Evolutionary conservation across 2,113 vertebrate species (phyloP).

Genomic region (Alectura lathami): DNA sequence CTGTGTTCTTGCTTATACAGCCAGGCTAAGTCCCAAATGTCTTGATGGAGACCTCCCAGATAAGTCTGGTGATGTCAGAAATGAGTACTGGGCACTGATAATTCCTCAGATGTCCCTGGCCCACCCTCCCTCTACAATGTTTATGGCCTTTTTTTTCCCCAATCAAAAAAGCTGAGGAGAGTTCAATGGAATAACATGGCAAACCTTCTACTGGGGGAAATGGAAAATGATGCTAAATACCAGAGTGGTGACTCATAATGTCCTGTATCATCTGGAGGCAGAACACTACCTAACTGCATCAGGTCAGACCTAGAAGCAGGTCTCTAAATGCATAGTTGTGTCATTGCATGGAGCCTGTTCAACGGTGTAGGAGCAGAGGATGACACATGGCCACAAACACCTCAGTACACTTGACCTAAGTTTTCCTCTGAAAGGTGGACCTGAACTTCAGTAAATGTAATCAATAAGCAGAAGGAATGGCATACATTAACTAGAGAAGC

Average conservation of each 20-base stretch:
- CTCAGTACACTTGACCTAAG: background rate
- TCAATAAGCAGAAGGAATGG: background rate
- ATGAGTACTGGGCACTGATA: background rate
- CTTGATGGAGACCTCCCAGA: background rate
- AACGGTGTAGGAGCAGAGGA: background rate
- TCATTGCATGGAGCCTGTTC: background rate
- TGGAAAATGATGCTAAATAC: background rate
- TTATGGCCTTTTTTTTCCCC: background rate
- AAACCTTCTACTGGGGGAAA: background rate
- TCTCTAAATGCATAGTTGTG: background rate
- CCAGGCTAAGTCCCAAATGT: background rate
- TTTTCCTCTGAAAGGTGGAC: background rate
- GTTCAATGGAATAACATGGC: background rate
- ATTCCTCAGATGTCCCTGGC: background rate
- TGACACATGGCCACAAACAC: background rate
- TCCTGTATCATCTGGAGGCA: background rate
- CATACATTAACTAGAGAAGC: background rate
- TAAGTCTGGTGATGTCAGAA: background rate
- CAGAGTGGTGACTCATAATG: fast-evolving
- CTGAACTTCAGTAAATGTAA: background rate
- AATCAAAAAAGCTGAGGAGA: background rate
- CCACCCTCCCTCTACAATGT: background rate
- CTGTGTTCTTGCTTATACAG: background rate
- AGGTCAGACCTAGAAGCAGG: background rate
- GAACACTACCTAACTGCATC: background rate